Percentiles rank a stretch among this genome's conserved stretches.
Conservation (phyloP, 1,140 invertebrate genomes). For the Pararge aegeria region DNA sequence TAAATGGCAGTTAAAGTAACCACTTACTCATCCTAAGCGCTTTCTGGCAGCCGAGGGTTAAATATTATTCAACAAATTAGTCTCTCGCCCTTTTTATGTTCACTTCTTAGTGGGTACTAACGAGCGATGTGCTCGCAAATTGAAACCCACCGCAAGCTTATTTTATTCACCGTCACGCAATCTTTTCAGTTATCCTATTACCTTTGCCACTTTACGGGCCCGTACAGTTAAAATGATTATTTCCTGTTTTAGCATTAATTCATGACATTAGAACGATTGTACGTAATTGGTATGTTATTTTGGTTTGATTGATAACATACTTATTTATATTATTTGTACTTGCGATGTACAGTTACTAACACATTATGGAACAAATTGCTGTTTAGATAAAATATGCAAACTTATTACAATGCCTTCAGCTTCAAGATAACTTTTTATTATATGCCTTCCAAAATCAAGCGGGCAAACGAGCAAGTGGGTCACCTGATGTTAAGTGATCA, state of each 20-base stretch:
- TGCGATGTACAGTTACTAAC: too few relatives aligned
- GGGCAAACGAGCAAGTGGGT: too few relatives aligned
- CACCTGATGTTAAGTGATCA: too few relatives aligned
- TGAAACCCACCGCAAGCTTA: constrained; percentile 62
- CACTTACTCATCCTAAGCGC: constrained; percentile 8
- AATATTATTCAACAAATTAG: constrained; percentile 35
- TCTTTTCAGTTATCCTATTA: constrained; percentile 44
- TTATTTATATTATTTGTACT: too few relatives aligned
- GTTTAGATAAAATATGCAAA: too few relatives aligned
- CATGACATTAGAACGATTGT: neutral
- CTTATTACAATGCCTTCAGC: too few relatives aligned
- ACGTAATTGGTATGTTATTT: neutral
- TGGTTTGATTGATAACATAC: too few relatives aligned
- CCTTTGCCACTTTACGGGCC: constrained; percentile 31
- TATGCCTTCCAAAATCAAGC: too few relatives aligned
- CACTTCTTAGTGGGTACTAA: constrained; percentile 40
- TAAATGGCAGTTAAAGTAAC: constrained; percentile 17
- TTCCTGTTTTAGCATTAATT: constrained; percentile 35
- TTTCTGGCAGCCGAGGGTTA: constrained; percentile 18
- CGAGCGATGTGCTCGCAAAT: constrained; percentile 59
- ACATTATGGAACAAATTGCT: too few relatives aligned
- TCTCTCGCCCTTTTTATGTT: constrained; percentile 34
- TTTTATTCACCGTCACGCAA: constrained; percentile 61
- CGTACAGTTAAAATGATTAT: constrained; percentile 42
- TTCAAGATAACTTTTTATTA: too few relatives aligned